Percentiles rank a stretch among this genome's conserved stretches.
phyloP scores from a whole-genome alignment of 2,797 vertebrate genomes.

The Thaleichthys pacificus region DNA sequence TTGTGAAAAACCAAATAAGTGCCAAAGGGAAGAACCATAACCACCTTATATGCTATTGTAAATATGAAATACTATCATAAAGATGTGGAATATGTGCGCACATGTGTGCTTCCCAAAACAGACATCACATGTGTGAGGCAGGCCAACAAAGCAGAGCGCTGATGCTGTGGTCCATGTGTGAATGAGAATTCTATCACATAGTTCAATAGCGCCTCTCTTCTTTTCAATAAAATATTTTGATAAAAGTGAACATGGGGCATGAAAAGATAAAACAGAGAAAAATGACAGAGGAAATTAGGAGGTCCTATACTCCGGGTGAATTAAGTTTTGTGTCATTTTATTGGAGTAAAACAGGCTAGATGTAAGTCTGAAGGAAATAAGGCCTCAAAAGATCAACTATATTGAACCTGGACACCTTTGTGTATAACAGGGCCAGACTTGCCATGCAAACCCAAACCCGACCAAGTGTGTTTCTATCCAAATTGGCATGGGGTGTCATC shows the following conservation, averaged over 20 bases:
- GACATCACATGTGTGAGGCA: background rate
- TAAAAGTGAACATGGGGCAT: too few species aligned
- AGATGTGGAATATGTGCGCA: background rate
- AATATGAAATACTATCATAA: background rate
- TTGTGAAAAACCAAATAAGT: too few species aligned
- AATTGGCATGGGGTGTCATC: conserved; percentile 23
- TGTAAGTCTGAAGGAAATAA: too few species aligned
- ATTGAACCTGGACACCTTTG: too few species aligned
- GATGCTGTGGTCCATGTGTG: background rate
- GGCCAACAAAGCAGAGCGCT: background rate
- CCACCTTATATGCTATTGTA: background rate
- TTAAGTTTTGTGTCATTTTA: background rate
- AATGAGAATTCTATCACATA: background rate
- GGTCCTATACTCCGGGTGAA: background rate
- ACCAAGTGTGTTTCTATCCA: conserved; percentile 20
- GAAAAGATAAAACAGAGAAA: background rate
- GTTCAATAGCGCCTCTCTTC: conserved; percentile 19
- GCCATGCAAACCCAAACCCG: conserved; percentile 2
- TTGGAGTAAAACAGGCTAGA: too few species aligned
- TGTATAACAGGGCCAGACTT: background rate
- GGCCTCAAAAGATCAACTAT: too few species aligned
- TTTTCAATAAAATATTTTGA: background rate
- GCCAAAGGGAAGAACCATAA: too few species aligned
- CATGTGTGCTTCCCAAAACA: background rate
- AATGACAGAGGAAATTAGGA: background rate